Evolutionary conservation across 2,888 invertebrate species (phyloP), one percentile per base, ranked within the genome.

Genomic region (Molanna angustata): DNA sequence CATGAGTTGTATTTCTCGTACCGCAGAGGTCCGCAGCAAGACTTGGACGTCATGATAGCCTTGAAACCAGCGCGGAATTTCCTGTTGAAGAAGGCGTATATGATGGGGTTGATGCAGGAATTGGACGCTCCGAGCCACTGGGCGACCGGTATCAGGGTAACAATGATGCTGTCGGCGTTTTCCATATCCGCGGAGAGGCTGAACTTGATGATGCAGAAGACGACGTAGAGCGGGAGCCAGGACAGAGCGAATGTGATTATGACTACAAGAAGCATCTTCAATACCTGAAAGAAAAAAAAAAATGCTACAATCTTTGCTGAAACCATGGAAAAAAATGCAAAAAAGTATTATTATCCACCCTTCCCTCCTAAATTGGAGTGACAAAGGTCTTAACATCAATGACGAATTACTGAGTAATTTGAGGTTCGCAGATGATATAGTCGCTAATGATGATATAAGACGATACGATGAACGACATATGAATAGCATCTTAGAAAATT

Each of bases 51-150:
- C 19, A 74, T 61, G 41, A 74, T 67, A 9, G 72, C 73, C 61
- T 67, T 65, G 64, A 80, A 79, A 3, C 79, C 79, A 19, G 69
- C 66, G 32, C 79, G 65, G 66, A 76, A 80, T 62, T 78, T 76
- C 51, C 72, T 70, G 65, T 79, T 79, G 68, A 79, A 79, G 63
- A 78, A 78, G 32, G 78, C 76, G 64, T 80, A 80, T 7, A 80
- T 69, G 35, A 80, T 69, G 1, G 80, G 80, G 63, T 80, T 80
- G 62, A 80, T 75, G 62, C 78, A 78, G 37, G 75, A 75, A 64
- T 80, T 80, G 51, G 77, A 72, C 0, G 75, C 70, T 1, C 78
- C 79, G 19, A 80, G 66, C 74, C 72, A 74, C 62, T 74, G 79
- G 7, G 71, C 74, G 16, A 80, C 62, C 1, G 80, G 79, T 2